phyloP scores from a whole-genome alignment of 1,140 invertebrate genomes.

The Achatina immaculata region DNA sequence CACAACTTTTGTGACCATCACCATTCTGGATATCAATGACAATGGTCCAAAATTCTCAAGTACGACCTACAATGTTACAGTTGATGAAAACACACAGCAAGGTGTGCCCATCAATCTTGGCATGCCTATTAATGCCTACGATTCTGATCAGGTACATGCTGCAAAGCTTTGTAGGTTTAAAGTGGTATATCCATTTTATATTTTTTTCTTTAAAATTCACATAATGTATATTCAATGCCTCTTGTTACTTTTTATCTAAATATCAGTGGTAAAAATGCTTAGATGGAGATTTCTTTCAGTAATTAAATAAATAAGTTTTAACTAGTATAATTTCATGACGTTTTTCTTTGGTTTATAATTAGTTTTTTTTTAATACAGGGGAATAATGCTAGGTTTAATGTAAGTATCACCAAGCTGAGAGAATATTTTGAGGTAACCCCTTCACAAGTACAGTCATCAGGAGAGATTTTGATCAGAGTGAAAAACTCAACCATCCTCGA shows the following conservation, averaged over 20 bases:
- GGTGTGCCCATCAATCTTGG: slow-evolving; percentile 28
- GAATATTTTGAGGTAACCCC: slow-evolving; percentile 29
- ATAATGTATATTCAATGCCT: background rate
- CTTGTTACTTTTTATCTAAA: background rate
- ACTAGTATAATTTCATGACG: too few species aligned
- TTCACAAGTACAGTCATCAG: background rate
- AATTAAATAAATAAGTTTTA: too few species aligned
- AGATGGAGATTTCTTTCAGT: too few species aligned
- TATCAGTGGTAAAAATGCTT: too few species aligned
- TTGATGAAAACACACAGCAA: slow-evolving; percentile 39
- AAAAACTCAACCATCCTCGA: slow-evolving; percentile 36
- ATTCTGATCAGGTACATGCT: slow-evolving; percentile 36
- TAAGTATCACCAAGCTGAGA: background rate
- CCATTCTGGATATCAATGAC: slow-evolving; percentile 38
- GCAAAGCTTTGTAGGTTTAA: background rate
- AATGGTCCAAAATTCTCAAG: slow-evolving; percentile 34
- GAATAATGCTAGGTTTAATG: background rate
- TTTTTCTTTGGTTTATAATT: too few species aligned
- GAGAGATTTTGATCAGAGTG: slow-evolving; percentile 32
- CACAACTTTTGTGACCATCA: slow-evolving; percentile 19
- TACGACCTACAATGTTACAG: background rate
- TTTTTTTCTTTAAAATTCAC: background rate
- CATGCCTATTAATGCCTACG: slow-evolving; percentile 6
- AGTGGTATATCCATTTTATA: background rate
- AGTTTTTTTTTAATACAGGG: slow-evolving; percentile 12